Evolutionary conservation across 2,888 invertebrate genomes (phyloP), one percentile per base, ranked within the genome.

Genomic region (Epistrophe eligans): DNA sequence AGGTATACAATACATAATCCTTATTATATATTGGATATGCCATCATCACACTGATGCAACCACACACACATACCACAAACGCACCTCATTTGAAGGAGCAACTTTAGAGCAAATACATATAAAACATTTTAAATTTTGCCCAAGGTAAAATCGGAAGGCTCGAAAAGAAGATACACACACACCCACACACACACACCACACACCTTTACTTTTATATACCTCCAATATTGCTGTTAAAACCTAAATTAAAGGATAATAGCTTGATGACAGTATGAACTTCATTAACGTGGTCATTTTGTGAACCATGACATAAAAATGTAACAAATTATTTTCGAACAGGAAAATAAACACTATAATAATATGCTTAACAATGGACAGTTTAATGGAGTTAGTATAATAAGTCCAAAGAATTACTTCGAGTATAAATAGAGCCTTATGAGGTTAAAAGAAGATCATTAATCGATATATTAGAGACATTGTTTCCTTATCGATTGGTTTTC

Each of bases 171-270:
- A 11, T 8, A 28, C n/a, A 43, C 15, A 15, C 6, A 4, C 11
- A 58, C 32, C 10, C 35, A 28, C n/a, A 43, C 15, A 28, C n/a
- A 43, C 15, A 28, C n/a, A 43, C 15, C n/a, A n/a, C n/a, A 35
- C 17, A 35, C 35, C 32, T 48, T n/a, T 35, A n/a, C 35, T 19
- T 7, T 24, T 5, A 24, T 4, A 11, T 40, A 35, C 38, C 24
- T 15, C 38, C 38, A 67, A 52, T n/a, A n/a, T 38, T 52, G 19
- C 35, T 38, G 19, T 67, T 48, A 38, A 38, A 52, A 15, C 15
- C 38, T 50, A 24, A 24, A 67, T 67, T 67, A 24, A 38, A 52
- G 50, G 13, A 19, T 52, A 67, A 66, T 35, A 66, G 48, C 28
- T 32, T 3, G 17, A 28, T 66, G 45, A 32, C 38, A 19, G 15